Evolutionary conservation across 2,113 vertebrate species (phyloP).

Genomic region (Mesitornis unicolor): DNA sequence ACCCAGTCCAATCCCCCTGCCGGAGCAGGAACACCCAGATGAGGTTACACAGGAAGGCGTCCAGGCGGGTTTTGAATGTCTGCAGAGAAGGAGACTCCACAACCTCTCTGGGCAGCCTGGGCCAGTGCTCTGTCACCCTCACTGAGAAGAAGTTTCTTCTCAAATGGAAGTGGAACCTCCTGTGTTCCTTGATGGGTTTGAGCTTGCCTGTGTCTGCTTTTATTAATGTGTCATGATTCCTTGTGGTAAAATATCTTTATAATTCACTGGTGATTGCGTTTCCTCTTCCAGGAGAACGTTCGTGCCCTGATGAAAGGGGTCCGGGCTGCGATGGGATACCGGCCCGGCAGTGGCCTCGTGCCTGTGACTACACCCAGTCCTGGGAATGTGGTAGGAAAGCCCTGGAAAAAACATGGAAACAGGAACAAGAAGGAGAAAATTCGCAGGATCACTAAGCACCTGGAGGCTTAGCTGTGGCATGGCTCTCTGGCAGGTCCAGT

Average conservation of each 20-base stretch:
- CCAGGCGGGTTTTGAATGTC: no score
- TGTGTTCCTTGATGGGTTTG: neutral
- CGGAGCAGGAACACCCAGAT: no score
- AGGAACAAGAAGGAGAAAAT: conserved; percentile 95
- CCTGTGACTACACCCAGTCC: neutral
- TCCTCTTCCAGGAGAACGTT: conserved; percentile 83
- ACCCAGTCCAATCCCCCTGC: no score
- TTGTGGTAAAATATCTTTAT: neutral
- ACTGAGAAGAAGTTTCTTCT: no score
- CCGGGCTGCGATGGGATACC: conserved; percentile 88
- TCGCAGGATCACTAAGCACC: conserved; percentile 86
- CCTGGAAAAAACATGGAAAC: conserved; percentile 97
- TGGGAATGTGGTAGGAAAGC: conserved; percentile 76
- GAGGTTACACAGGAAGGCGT: no score
- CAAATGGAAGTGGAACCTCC: no score
- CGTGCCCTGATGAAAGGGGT: conserved; percentile 88
- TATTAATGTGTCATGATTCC: neutral
- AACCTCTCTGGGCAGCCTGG: no score
- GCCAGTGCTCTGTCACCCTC: no score
- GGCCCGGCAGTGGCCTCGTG: conserved; percentile 73
- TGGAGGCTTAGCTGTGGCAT: conserved; percentile 81
- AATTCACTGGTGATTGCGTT: neutral
- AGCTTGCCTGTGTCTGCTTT: neutral
- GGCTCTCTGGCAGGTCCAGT: neutral
- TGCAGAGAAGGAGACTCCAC: no score